Evolutionary conservation across 2,888 invertebrate genomes (phyloP).

Genomic region (Didymodactylos carnosus): DNA sequence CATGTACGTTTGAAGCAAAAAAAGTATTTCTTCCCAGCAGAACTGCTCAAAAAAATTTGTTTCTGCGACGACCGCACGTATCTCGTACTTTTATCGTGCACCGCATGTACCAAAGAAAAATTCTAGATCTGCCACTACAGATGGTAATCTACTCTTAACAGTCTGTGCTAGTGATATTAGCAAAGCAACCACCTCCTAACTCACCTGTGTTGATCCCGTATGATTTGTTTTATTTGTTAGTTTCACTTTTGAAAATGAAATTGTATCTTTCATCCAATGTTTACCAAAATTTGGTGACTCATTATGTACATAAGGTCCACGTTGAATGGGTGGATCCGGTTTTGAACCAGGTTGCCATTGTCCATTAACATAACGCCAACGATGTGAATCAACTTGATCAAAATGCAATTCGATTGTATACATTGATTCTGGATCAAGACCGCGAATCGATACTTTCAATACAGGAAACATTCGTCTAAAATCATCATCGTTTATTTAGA

Average conservation of each 20-base stretch:
- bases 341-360: slow-evolving; percentile 86
- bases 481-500: too few species aligned
- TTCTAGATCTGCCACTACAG: too few species aligned
- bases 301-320: slow-evolving; percentile 74
- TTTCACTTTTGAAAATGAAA: slow-evolving; percentile 77
- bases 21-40: too few species aligned
- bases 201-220: slow-evolving; percentile 52
- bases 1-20: too few species aligned
- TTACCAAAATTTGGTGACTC: slow-evolving; percentile 81
- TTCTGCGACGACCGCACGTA: too few species aligned
- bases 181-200: too few species aligned
- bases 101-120: too few species aligned
- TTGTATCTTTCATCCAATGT: slow-evolving; percentile 84
- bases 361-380: slow-evolving; percentile 90
- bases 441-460: slow-evolving; percentile 24
- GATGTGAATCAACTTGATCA: slow-evolving; percentile 45
- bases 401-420: slow-evolving; percentile 32
- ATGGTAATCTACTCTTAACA: too few species aligned
- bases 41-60: too few species aligned
- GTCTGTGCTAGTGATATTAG: too few species aligned
- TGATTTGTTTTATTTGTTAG: slow-evolving; percentile 65
- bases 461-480: slow-evolving; percentile 37
- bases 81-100: too few species aligned
- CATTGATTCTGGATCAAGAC: slow-evolving; percentile 31
- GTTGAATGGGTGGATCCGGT: slow-evolving; percentile 74